phyloP scores from a whole-genome alignment of 1,140 invertebrate genomes.

The Galleria mellonella region DNA sequence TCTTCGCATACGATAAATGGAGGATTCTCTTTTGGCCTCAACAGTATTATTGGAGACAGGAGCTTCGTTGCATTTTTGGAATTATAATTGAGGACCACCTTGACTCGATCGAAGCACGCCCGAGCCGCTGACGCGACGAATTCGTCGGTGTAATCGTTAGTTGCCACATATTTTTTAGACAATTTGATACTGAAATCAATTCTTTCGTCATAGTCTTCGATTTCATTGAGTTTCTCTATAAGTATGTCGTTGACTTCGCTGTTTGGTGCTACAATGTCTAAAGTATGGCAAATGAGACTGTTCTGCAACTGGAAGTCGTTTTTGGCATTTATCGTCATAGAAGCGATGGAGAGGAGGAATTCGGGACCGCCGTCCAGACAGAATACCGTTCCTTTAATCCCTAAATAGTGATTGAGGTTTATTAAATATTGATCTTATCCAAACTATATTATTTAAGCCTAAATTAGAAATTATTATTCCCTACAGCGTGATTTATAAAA shows the following conservation, averaged over 20 bases:
- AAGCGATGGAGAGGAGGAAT: constrained; percentile 69
- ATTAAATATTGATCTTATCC: too few species aligned
- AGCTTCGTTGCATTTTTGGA: constrained; percentile 51
- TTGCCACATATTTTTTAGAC: constrained; percentile 22
- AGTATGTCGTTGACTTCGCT: constrained; percentile 61
- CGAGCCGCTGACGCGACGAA: constrained; percentile 63
- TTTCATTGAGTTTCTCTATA: constrained; percentile 73
- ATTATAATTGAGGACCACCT: constrained; percentile 74
- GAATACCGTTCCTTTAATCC: constrained; percentile 73
- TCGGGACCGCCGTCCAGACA: constrained; percentile 77
- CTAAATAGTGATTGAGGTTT: constrained; percentile 18
- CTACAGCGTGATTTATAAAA: too few species aligned
- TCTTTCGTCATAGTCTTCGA: constrained; percentile 71
- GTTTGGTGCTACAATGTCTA: constrained; percentile 73
- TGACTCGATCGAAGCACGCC: constrained; percentile 75
- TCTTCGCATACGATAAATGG: constrained; percentile 70
- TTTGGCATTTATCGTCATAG: constrained; percentile 50
- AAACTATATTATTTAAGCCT: too few species aligned
- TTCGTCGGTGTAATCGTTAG: constrained; percentile 66
- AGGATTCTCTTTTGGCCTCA: constrained; percentile 76
- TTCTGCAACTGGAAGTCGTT: constrained; percentile 73
- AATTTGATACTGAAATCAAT: constrained; percentile 45
- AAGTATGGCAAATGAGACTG: constrained; percentile 69
- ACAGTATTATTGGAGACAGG: constrained; percentile 77
- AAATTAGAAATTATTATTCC: too few species aligned